Percentiles rank a stretch among this genome's conserved stretches.
Conservation (phyloP, 2,888 invertebrate genomes). For the Desoria tigrina region DNA sequence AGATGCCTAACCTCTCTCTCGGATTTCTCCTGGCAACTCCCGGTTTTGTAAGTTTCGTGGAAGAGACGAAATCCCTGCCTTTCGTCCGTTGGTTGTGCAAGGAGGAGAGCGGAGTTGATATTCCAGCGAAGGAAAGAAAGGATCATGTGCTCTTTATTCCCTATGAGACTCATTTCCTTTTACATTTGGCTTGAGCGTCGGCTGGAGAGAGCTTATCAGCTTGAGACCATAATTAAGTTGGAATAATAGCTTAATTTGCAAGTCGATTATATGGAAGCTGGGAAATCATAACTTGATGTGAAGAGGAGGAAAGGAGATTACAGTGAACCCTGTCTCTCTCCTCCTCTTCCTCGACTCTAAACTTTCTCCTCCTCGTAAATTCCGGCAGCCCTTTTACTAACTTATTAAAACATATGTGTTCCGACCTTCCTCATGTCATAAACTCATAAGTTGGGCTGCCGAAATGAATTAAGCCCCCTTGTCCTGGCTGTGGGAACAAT, state of each 20-base stretch:
- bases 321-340: background rate
- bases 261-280: conserved; percentile 52
- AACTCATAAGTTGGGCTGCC: too few relatives aligned
- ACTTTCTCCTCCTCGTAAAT: conserved; percentile 6
- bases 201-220: conserved; percentile 43
- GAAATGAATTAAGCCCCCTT: too few relatives aligned
- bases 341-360: conserved; percentile 9
- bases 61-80: too few relatives aligned
- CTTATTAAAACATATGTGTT: conserved; percentile 2
- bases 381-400: background rate
- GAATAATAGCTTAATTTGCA: conserved; percentile 54
- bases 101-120: too few relatives aligned
- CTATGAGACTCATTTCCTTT: conserved; percentile 42
- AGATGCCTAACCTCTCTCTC: too few relatives aligned
- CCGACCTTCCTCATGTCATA: too few relatives aligned
- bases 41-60: too few relatives aligned
- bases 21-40: too few relatives aligned
- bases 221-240: conserved; percentile 53
- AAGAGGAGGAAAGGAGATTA: conserved; percentile 36
- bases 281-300: conserved; percentile 46
- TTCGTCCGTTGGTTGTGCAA: too few relatives aligned
- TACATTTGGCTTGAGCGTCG: background rate
- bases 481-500: too few relatives aligned
- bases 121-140: conserved; percentile 5
- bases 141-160: conserved; percentile 7